A percentile compares a stretch with the other conserved stretches of the same genome.
Conservation (phyloP, 2,888 invertebrate species). For the Lasioglossum leucozonium region DNA sequence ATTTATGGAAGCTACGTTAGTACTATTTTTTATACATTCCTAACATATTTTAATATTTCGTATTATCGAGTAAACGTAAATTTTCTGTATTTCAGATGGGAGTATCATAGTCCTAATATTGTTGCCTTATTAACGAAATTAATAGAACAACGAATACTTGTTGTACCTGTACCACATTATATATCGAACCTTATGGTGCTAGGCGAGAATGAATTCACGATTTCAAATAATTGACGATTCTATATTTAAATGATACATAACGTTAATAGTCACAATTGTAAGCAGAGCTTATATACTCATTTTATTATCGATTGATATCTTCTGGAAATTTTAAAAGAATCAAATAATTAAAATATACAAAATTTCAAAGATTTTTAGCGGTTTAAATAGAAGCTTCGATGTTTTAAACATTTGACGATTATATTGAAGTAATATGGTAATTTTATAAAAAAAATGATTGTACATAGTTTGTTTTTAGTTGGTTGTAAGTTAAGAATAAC, state of each 20-base stretch:
- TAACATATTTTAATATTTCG: not conserved
- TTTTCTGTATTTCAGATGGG: constrained; percentile 72
- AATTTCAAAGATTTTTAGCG: not conserved
- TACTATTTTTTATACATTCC: constrained; percentile 15
- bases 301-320: not conserved
- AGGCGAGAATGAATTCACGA: constrained; percentile 75
- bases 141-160: constrained; percentile 69
- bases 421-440: not conserved
- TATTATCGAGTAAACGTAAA: not conserved
- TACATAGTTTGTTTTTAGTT: not conserved
- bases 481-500: not conserved
- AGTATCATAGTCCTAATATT: constrained; percentile 77
- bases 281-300: not conserved
- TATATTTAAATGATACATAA: not conserved
- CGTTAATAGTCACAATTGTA: not conserved
- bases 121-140: constrained; percentile 71
- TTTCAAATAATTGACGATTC: constrained; percentile 34
- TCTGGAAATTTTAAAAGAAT: not conserved
- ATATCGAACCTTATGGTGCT: constrained; percentile 72
- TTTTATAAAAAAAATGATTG: not conserved
- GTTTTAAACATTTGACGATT: not conserved
- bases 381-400: not conserved
- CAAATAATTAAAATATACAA: not conserved
- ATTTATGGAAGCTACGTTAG: constrained; percentile 69
- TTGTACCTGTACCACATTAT: constrained; percentile 77